Conservation (phyloP, 2,113 vertebrate species). For the Pipra filicauda region DNA sequence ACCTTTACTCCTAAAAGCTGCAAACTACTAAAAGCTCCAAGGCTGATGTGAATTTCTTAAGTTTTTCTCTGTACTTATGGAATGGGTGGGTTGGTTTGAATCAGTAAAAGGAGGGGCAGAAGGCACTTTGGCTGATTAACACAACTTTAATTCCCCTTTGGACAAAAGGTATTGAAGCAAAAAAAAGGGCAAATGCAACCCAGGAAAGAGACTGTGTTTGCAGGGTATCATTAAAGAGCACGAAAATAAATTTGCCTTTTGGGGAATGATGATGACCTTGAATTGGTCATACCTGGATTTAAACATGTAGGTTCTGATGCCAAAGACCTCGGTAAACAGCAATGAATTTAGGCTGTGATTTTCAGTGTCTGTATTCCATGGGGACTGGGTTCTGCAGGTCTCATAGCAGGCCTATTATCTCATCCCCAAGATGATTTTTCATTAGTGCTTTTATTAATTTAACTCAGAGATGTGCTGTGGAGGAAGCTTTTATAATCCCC, state of each 20-base stretch:
- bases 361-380: neutral
- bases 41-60: neutral
- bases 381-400: neutral
- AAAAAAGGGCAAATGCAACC: neutral
- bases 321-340: neutral
- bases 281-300: neutral
- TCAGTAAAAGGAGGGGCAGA: neutral
- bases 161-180: neutral
- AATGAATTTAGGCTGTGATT: neutral
- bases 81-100: neutral
- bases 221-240: neutral
- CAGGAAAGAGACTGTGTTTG: neutral
- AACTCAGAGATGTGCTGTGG: neutral
- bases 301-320: neutral
- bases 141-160: neutral
- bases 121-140: neutral
- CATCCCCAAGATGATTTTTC: constrained; percentile 12
- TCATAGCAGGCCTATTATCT: constrained; percentile 13
- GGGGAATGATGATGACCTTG: neutral
- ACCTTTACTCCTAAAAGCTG: neutral
- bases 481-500: constrained; percentile 18
- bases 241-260: neutral
- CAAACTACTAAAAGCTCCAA: neutral
- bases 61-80: neutral
- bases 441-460: constrained; percentile 50